These are phyloP conservation scores for Eupithecia vulgata DNA, from an alignment of 2,888 invertebrate genomes.

Conservation along the genomic window DNA sequence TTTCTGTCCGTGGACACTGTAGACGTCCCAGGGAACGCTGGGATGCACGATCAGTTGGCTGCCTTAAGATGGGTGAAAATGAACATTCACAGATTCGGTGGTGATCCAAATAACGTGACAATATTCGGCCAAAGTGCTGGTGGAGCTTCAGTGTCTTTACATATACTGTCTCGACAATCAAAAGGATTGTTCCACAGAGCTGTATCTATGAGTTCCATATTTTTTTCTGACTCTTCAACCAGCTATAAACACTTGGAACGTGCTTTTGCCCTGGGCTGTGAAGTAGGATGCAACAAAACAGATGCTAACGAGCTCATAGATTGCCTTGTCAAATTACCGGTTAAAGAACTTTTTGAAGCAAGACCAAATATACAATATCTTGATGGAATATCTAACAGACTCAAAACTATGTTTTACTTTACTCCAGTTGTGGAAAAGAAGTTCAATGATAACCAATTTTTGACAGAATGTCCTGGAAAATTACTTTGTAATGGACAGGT, in stretches of 20 bases:
- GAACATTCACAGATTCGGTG: not conserved
- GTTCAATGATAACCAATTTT: not conserved
- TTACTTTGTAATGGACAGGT: not conserved
- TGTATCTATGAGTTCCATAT: not conserved
- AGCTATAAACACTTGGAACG: not conserved
- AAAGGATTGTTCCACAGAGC: not conserved
- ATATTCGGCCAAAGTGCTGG: not conserved
- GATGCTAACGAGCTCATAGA: not conserved
- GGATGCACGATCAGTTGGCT: not conserved
- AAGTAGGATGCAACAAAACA: not conserved
- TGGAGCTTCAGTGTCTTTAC: not conserved
- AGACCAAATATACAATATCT: not conserved
- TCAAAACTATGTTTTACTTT: not conserved
- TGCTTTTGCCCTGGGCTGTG: not conserved
- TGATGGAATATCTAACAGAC: not conserved
- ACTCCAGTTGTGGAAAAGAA: not conserved
- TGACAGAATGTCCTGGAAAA: not conserved
- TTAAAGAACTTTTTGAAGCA: not conserved
- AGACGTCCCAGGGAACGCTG: conserved; percentile 47
- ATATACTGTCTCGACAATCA: not conserved
- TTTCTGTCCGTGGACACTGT: not conserved
- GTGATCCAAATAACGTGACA: not conserved
- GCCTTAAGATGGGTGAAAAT: conserved; percentile 1
- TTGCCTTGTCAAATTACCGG: not conserved
- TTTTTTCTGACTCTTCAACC: conserved; percentile 1